These are phyloP conservation scores for Cryptoblepharus egeriae DNA, from an alignment of 2,797 vertebrate genomes.

Conservation along the genomic window DNA sequence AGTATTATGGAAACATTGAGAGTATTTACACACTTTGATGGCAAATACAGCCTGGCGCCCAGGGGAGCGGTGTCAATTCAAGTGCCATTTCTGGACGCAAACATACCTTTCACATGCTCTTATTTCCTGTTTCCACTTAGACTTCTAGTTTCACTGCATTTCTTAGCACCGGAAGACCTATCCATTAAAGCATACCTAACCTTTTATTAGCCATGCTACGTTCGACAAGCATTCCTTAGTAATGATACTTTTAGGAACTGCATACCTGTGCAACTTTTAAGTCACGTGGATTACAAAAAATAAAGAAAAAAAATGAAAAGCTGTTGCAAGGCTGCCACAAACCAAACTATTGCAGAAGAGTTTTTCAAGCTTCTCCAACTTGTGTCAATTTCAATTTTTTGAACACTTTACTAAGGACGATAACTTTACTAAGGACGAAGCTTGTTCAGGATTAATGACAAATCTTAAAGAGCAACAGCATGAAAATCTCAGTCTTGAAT, in stretches of 20 bases:
- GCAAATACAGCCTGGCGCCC: conserved; percentile 1
- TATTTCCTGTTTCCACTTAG: conserved; percentile 59
- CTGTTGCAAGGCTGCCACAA: too few relatives aligned
- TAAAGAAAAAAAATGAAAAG: too few relatives aligned
- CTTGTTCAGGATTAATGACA: too few relatives aligned
- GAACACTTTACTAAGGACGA: not conserved
- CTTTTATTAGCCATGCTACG: not conserved
- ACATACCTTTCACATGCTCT: conserved; percentile 15
- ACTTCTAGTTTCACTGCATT: conserved; percentile 29
- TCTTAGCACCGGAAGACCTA: conserved; percentile 45
- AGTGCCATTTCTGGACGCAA: conserved; percentile 6
- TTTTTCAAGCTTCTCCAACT: too few relatives aligned
- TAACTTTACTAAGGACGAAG: too few relatives aligned
- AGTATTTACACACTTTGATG: conserved; percentile 35
- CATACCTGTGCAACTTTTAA: rapidly evolving
- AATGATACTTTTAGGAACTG: not conserved
- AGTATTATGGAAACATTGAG: conserved; percentile 7
- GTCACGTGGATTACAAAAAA: too few relatives aligned
- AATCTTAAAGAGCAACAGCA: not conserved
- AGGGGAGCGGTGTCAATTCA: conserved; percentile 1
- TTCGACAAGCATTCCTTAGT: not conserved
- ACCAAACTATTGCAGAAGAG: too few relatives aligned
- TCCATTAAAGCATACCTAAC: not conserved
- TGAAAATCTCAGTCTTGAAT: not conserved
- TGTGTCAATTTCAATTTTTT: not conserved